Evolutionary conservation across 2,113 vertebrate species (phyloP), one percentile per base, ranked within the genome.

Genomic region (Pterocles orientalis): DNA sequence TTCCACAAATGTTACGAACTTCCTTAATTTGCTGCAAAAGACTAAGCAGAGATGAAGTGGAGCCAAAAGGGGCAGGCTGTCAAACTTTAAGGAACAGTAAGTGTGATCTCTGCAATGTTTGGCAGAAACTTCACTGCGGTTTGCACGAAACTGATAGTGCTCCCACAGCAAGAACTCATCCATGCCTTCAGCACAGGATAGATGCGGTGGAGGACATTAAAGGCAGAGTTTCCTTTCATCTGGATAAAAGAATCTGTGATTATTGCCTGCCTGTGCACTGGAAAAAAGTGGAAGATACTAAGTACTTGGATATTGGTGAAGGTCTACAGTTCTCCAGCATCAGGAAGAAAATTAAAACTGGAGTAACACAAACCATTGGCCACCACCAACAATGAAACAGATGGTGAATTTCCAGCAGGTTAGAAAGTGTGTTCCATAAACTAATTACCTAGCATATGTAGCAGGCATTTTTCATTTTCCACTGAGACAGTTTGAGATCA

Each of bases 141-240:
- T 85, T 92, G n/a, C 31, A 43, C 47, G 21, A 58, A 83, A 60
- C 77, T 61, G 28, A 80, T 29, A 73, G 62, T 3, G 3, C 9
- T 96, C 50, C 64, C 85, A 80, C 58, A 64, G 36, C 39, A 62
- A 86, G 58, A 88, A 47, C 28, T 72, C 54, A 29, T n/a, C 34
- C 58, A 12, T 86, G 64, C 72, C 64, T 81, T 92, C 80, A 92
- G 48, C 64, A 53, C 9, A 92, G 31, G 23, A 85, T 66, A 96
- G 75, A 82, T 92, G 84, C 53, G 68, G 21, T 14, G 24, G 7
- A 85, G 57, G 39, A 95, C 91, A 78, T 66, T 47, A 86, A 89
- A 91, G 21, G 19, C 53, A 57, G 47, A 61, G 12, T 34, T 88
- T 92, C 18, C 58, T 96, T 94, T 96, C 33, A 81, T 92, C 82